A percentile compares a stretch with the other conserved stretches of the same genome.
These are phyloP conservation scores for Mythimna vitellina DNA, from an alignment of 2,888 invertebrate species.

Conservation along the genomic window DNA sequence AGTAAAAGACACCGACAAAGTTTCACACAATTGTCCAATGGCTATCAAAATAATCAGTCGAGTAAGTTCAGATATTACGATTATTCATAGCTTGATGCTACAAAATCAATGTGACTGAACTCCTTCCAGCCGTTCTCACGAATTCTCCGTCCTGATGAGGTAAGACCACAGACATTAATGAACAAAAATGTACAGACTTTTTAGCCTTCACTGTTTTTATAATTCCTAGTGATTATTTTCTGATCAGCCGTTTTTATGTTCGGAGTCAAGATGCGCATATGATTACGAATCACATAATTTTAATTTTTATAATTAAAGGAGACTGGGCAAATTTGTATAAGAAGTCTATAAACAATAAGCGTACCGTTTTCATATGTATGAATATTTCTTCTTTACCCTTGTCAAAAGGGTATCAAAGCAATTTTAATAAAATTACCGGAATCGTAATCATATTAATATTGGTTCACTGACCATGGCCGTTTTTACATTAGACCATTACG, in stretches of 20 bases:
- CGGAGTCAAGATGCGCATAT: not conserved
- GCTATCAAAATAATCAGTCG: not conserved
- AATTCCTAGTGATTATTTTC: not conserved
- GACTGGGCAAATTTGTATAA: not conserved
- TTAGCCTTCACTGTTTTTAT: not conserved
- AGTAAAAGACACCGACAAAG: not conserved
- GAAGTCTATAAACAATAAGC: not conserved
- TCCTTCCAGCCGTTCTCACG: constrained; percentile 20
- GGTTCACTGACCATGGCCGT: not conserved
- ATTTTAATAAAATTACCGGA: not conserved
- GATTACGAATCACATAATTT: not conserved
- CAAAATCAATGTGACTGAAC: not conserved
- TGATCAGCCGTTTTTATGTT: not conserved
- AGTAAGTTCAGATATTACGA: not conserved
- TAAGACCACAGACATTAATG: constrained; percentile 7
- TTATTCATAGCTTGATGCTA: constrained; percentile 7
- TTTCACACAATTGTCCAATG: not conserved
- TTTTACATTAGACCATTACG: too few species aligned
- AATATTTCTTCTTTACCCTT: not conserved
- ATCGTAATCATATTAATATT: not conserved
- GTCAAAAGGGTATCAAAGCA: not conserved
- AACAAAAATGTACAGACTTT: constrained; percentile 17
- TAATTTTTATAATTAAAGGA: not conserved
- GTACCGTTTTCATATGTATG: not conserved
- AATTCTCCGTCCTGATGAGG: too few species aligned